Percentiles rank a stretch among this genome's conserved stretches.
Evolutionary conservation across 2,113 vertebrate species (phyloP).

Genomic region (Cichladusa arquata): DNA sequence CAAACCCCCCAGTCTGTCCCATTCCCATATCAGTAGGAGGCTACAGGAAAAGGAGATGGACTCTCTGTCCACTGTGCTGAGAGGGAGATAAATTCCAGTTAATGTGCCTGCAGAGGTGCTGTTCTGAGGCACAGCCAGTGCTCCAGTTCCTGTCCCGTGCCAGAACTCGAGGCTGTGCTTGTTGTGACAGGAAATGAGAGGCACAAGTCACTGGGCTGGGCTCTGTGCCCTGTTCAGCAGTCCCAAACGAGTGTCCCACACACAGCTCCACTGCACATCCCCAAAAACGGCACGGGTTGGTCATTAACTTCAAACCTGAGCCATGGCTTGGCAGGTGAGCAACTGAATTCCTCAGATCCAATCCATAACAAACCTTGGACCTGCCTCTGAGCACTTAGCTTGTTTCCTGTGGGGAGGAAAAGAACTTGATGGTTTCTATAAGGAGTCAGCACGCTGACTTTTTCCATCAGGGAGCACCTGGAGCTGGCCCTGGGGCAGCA

Average conservation of each 20-base stretch:
- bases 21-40: accelerated
- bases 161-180: not conserved
- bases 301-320: not conserved
- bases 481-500: not conserved
- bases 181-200: slow-evolving; percentile 15
- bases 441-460: accelerated
- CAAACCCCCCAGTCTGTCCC: not conserved
- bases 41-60: not conserved
- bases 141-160: not conserved
- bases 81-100: not conserved
- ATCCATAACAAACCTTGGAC: not conserved
- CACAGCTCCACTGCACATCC: not conserved
- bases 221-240: not conserved
- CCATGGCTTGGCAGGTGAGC: not conserved
- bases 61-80: not conserved
- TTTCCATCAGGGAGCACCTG: not conserved
- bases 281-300: accelerated
- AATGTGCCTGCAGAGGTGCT: not conserved
- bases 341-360: not conserved
- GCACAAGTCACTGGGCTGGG: not conserved
- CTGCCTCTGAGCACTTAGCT: not conserved
- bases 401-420: not conserved
- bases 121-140: not conserved
- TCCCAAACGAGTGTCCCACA: accelerated
- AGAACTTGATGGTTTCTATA: not conserved